Base-by-base conservation (phyloP, 2,113 vertebrate species). In the Syngnathoides biaculeatus region DNA sequence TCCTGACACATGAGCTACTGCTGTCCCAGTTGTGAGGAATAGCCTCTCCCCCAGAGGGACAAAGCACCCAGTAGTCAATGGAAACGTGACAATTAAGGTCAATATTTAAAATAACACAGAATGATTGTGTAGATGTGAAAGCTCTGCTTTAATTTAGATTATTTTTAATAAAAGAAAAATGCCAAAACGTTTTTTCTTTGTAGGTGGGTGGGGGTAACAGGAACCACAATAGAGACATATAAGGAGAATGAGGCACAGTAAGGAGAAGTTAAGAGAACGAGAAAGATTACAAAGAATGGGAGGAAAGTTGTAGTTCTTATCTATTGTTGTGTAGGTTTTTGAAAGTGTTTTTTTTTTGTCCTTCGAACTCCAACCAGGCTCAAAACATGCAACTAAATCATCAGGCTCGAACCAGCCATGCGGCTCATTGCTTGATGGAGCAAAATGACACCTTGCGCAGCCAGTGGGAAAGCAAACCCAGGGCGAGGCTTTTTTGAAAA, bases 351-450 rank as follows among this genome's bases (percentile, higher is more conserved):
- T 56, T 12, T 56, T 60, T 57, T 73, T 61, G 42, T 17, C 72
- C 64, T 65, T 55, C 64, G 62, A 68, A 62, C 35, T 71, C 26
- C 65, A 35, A 50, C 59, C 60, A 80, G 67, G 47, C 61, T 65
- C 61, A 77, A 67, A 55, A 71, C 75, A 88, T 89, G 85, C 88
- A 67, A 43, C 63, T 9, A 62, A 20, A 72, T 13, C n/a, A 27
- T 68, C 13, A 56, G 64, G 48, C 63, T 63, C 58, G 67, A 73
- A 19, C 61, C 64, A 79, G 78, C 80, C 84, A 81, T 89, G 87
- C 72, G 0, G 42, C 45, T 61, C 42, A 39, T 72, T 55, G 67
- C 72, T 68, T 73, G 67, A 72, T 69, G 50, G 84, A 88, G 82
- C 82, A 71, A 59, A 68, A 60, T 48, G 68, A 30, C 48, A 19